Evolutionary conservation across 2,113 vertebrate genomes (phyloP), one percentile per base, ranked within the genome.

Genomic region (Ictalurus furcatus): DNA sequence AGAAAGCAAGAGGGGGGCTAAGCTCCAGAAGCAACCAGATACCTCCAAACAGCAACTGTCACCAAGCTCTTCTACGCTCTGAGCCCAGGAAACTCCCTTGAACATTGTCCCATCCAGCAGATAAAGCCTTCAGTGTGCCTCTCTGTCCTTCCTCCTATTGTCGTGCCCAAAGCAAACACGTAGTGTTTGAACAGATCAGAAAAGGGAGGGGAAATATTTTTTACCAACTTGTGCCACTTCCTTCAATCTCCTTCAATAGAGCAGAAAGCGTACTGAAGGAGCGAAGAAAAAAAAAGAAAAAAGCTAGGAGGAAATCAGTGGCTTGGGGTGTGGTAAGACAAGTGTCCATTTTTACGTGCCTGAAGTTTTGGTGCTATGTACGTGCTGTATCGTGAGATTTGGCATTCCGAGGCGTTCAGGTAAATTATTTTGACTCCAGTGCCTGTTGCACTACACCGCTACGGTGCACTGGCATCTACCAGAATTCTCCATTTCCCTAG

Each of bases 391-490:
- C 21, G 7, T 69, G 63, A 85, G 59, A 78, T 81, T 85, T 88
- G 87, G 59, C 87, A 79, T n/a, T 85, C 71, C n/a, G 56, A 69
- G 89, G n/a, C 76, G 65, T 87, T 90, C 89, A 86, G 73, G 25
- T 19, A 86, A 84, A 17, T 84, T 79, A 21, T 52, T 74, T 92
- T 93, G 91, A 91, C 92, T 93, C 91, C 85, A 2, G 90, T 94
- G 94, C 94, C 94, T 95, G 93, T 88, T 88, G 90, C 93, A 91
- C 94, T 92, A 92, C 94, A 84, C 95, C 94, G 93, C 91, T 79
- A 30, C 65, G 89, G 86, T 88, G 58, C 65, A 23, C 78, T 88
- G 93, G 91, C 91, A 88, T 93, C 63, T 92, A 90, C 86, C 92
- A 89, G 88, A 89, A 28, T 90, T n/a, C 90, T 86, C 80, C 88